phyloP scores from a whole-genome alignment of 1,140 invertebrate species.

The Steinernema khuongi region DNA sequence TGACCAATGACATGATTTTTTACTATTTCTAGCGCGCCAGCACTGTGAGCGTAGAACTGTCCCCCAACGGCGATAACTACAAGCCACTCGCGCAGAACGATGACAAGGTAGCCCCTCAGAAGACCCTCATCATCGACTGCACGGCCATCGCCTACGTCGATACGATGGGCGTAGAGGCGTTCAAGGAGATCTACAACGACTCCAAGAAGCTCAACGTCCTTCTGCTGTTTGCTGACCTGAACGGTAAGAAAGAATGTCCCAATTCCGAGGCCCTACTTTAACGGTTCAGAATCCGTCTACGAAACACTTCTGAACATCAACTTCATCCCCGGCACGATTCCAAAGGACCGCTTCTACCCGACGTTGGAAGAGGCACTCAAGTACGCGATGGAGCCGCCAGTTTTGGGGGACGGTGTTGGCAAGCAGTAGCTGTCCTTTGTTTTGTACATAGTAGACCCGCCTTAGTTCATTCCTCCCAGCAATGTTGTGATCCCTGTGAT shows the following conservation, averaged over 20 bases:
- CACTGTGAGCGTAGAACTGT: background rate
- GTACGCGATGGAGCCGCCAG: background rate
- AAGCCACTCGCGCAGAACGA: background rate
- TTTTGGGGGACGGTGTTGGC: background rate
- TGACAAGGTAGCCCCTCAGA: background rate
- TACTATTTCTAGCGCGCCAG: background rate
- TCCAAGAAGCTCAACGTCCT: slow-evolving; percentile 4
- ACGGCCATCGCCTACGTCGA: slow-evolving; percentile 37
- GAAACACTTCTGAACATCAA: background rate
- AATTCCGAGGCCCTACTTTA: background rate
- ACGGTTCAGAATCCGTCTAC: slow-evolving; percentile 1
- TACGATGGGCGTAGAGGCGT: slow-evolving; percentile 41
- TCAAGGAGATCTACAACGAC: slow-evolving; percentile 18
- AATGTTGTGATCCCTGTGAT: background rate
- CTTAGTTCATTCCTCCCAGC: too few relatives aligned
- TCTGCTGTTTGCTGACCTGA: slow-evolving; percentile 24
- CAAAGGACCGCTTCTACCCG: background rate
- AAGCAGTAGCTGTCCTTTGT: background rate
- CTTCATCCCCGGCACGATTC: background rate
- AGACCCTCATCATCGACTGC: slow-evolving; percentile 35
- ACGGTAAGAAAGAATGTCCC: slow-evolving; percentile 22
- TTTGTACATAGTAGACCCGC: slow-evolving; percentile 4
- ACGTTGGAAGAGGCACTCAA: background rate
- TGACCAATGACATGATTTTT: background rate
- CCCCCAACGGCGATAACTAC: background rate